Evolutionary conservation across 2,113 vertebrate genomes (phyloP), one percentile per base, ranked within the genome.

Genomic region (Stigmatopora argus): DNA sequence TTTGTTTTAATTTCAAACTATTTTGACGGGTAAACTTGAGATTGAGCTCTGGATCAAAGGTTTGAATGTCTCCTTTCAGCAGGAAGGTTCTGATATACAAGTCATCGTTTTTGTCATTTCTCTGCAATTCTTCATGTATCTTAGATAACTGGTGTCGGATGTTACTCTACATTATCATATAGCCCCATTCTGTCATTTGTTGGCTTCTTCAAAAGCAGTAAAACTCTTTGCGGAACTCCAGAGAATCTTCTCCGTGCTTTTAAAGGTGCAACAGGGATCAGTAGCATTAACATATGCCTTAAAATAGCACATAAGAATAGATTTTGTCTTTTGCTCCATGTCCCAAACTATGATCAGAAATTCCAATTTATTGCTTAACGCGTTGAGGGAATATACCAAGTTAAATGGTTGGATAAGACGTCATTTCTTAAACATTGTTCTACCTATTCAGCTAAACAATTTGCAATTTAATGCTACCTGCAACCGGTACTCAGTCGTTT

Each of bases 81-180:
- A 7, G 21, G 23, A 55, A 55, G 23, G 13, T 31, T 56, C 23
- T 56, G 7, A 60, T 5, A 21, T 41, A 41, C 57, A 13, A 12
- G 57, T 38, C 34, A 41, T 59, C 57, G 5, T 59, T 38, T 59
- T 19, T 21, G 18, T 44, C 18, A 23, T 38, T 59, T 38, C 11
- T 18, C 38, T 19, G n/a, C 58, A 6, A 19, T 60, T 60, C 35
- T 44, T 60, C n/a, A 21, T 41, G 58, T 60, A 44, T 60, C 58
- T 44, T 44, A 44, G 35, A 60, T 41, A 35, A 41, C 41, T 13
- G 58, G 31, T 19, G 35, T 59, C 58, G 58, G 34, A 44, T 19
- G 58, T 44, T 60, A 44, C 58, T 60, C 35, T 26, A 35, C 58
- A 60, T 60, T 60, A 60, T 60, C 58, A 60, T 60, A 60, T 60